Percentiles rank a stretch among this genome's conserved stretches.
Conservation (phyloP, 2,113 vertebrate species). For the Gymnogyps californianus region DNA sequence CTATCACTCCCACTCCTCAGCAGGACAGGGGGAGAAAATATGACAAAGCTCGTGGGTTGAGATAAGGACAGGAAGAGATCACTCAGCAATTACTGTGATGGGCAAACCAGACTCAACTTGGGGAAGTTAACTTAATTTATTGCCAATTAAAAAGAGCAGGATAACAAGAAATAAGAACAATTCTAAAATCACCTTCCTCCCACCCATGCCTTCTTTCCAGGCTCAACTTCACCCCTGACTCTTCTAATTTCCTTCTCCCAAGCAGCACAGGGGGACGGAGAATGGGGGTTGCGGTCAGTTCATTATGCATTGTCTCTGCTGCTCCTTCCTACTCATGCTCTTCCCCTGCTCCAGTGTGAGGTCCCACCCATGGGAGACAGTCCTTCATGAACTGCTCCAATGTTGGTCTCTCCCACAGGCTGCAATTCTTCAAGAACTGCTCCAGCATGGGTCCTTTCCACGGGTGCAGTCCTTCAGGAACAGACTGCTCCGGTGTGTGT, state of each 20-base stretch:
- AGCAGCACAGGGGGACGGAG: rapidly evolving
- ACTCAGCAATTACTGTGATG: background rate
- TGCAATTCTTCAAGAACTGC: background rate
- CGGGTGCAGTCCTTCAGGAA: background rate
- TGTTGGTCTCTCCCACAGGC: no score
- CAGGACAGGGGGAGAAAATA: background rate
- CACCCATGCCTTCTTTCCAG: background rate
- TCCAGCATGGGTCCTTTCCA: background rate
- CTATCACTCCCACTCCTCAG: background rate
- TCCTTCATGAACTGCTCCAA: no score
- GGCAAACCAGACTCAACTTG: background rate
- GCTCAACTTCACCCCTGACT: background rate
- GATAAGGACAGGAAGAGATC: background rate
- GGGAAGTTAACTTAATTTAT: background rate
- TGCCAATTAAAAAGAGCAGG: background rate
- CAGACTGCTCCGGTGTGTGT: background rate
- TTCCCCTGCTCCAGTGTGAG: background rate
- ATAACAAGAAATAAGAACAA: background rate
- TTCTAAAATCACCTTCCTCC: background rate
- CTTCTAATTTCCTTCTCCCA: background rate
- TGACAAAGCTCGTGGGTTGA: background rate
- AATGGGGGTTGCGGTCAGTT: background rate
- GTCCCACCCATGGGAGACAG: no score
- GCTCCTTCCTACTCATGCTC: background rate
- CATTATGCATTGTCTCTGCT: background rate